Evolutionary conservation across 2,888 invertebrate species (phyloP), one percentile per base, ranked within the genome.

Genomic region (Clanis bilineata): DNA sequence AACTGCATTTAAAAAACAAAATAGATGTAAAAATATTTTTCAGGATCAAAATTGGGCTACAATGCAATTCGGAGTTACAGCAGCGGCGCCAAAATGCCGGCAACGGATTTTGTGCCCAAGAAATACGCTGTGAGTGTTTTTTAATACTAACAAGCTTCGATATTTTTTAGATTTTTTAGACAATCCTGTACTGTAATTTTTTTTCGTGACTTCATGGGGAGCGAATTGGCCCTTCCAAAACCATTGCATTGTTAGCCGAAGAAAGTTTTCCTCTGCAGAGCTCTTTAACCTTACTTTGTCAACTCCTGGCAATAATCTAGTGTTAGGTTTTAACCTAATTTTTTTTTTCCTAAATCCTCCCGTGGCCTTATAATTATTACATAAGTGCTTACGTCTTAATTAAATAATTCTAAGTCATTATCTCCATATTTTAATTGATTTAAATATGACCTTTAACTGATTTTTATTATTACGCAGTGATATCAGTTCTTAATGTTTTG

Each of bases 81-180:
- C 22, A 68, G 68, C n/a, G 60, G 58, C 21, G 59, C 62, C 12
- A 67, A 61, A 43, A 67, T 73, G 59, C 82, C 86, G 6, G 71
- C 70, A 62, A 75, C 72, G 68, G 76, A 82, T 54, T 87, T 88
- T 60, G 68, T 65, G 0, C 86, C 88, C 1, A 85, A 80, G 64
- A 62, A 72, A 60, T 90, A 90, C 63, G 62, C 66, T 4, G 90
- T 89, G 66, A 87, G 88, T 73, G 7, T 45, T 21, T 38, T 39
- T 18, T n/a, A n/a, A n/a, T n/a, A n/a, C n/a, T n/a, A n/a, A n/a
- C n/a, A n/a, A n/a, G n/a, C n/a, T n/a, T n/a, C 7, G 41, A 9
- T 39, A 43, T 15, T 47, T 57, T 57, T 44, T 15, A 28, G 41
- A 22, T 28, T 54, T 32, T 32, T 10, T 39, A 15, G 5, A 3